These are phyloP conservation scores for Acronicta alni DNA, from an alignment of 2,888 invertebrate genomes.

Conservation along the genomic window DNA sequence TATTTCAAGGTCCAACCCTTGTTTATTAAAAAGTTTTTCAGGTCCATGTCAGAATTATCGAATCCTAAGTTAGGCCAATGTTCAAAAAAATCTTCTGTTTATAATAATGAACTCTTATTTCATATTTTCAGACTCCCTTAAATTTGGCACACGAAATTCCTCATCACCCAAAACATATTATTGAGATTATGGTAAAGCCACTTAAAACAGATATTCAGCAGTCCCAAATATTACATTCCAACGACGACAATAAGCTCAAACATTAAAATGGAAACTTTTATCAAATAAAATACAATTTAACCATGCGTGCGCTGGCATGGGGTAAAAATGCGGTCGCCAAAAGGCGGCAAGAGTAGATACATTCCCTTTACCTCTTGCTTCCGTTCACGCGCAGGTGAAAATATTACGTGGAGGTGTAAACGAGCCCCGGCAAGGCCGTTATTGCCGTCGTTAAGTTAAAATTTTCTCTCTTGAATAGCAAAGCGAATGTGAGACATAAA, in stretches of 20 bases:
- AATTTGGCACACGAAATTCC: constrained; percentile 21
- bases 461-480: constrained; percentile 80
- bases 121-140: constrained; percentile 2
- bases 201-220: constrained; percentile 35
- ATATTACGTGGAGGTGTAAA: constrained; percentile 80
- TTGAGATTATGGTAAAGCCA: constrained; percentile 40
- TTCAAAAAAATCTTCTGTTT: background rate
- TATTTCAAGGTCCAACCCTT: no score
- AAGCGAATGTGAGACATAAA: constrained; percentile 76
- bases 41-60: no score
- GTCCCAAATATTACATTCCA: constrained; percentile 52
- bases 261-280: constrained; percentile 62
- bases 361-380: constrained; percentile 70
- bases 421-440: constrained; percentile 75
- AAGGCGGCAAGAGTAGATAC: constrained; percentile 65
- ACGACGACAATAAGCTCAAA: constrained; percentile 50
- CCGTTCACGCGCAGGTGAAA: constrained; percentile 73
- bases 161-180: constrained; percentile 50
- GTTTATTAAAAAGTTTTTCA: no score
- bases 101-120: background rate
- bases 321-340: constrained; percentile 66
- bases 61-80: no score
- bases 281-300: constrained; percentile 64
- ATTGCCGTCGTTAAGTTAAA: constrained; percentile 83
- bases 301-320: constrained; percentile 55